Base-by-base conservation (phyloP, 2,888 invertebrate genomes). In the Amiota communis region DNA sequence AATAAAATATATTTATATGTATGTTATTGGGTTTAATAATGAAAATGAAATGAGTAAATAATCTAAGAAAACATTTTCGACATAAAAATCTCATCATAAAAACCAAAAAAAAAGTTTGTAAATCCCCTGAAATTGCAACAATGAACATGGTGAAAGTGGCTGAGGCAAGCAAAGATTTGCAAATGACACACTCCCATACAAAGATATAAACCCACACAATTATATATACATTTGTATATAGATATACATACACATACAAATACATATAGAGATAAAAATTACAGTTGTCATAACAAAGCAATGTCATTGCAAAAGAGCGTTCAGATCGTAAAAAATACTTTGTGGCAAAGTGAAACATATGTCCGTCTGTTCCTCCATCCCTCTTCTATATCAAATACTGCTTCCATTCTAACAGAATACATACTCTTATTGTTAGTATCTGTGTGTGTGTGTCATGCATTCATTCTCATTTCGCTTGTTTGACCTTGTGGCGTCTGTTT, bases 311-410 rank as follows among this genome's bases (percentile, higher is more conserved):
- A 71, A 80, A 78, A 71, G 36, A 36, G 6, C 36, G 6, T 36
- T 36, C 36, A 36, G 75, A 74, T 76, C 76, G 69, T 76, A 76
- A 76, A 76, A 75, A 75, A 77, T 75, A 72, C 74, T 75, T 73
- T 74, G 77, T 71, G 17, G 57, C 59, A 77, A 70, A 70, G 74
- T 36, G 65, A 61, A 74, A 75, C 72, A 71, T 73, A 70, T 72
- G 46, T 59, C 49, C 47, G 65, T 61, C 59, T 56, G 53, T 71
- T 17, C 56, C 70, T 36, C 17, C 15, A 46, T 15, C 48, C n/a
- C 48, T 17, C 20, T 48, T 48, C n/a, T 36, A 13, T 36, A n/a
- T n/a, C n/a, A n/a, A n/a, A n/a, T n/a, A n/a, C n/a, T n/a, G 11
- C 17, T 48, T n/a, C 17, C 17, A 65, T 4, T 1, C 1, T 36